Conservation (phyloP, 2,888 invertebrate species). For the Apoda limacodes region DNA sequence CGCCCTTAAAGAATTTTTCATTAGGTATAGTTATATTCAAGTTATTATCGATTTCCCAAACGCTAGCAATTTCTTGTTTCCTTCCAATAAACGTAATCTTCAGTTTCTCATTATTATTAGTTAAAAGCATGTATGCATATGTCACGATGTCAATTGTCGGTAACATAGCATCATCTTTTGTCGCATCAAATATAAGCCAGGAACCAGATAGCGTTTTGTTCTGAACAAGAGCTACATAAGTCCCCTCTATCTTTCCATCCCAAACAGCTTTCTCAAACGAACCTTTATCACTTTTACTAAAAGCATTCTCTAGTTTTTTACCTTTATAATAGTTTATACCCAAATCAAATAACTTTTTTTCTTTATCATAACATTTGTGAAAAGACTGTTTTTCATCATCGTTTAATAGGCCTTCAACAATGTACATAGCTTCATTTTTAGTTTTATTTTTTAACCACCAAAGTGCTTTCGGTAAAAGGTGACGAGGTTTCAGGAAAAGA, state of each 20-base stretch:
- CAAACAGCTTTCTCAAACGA: slow-evolving; percentile 22
- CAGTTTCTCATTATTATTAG: slow-evolving; percentile 14
- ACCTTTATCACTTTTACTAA: slow-evolving; percentile 1
- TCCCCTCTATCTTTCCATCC: slow-evolving; percentile 20
- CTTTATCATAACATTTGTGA: too few species aligned
- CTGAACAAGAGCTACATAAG: slow-evolving; percentile 23
- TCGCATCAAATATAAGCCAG: slow-evolving; percentile 18
- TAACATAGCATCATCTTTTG: slow-evolving; percentile 26
- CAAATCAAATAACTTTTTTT: too few species aligned
- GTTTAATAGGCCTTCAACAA: slow-evolving; percentile 5
- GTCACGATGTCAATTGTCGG: slow-evolving; percentile 25
- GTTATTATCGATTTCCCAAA: slow-evolving; percentile 9
- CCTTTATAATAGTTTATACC: too few species aligned
- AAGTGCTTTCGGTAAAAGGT: slow-evolving; percentile 5
- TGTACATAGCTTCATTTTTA: slow-evolving; percentile 3
- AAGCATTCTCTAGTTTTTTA: too few species aligned
- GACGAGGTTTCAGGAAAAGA: neutral
- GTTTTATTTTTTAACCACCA: slow-evolving; percentile 14
- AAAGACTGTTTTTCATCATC: slow-evolving; percentile 6
- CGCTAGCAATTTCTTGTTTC: slow-evolving; percentile 6
- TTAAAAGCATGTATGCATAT: slow-evolving; percentile 23
- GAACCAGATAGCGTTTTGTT: slow-evolving; percentile 19
- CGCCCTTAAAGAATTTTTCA: slow-evolving; percentile 1
- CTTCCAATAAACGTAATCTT: slow-evolving; percentile 20
- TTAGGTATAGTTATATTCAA: neutral